phyloP scores from a whole-genome alignment of 2,888 invertebrate genomes.

The Tuta absoluta region DNA sequence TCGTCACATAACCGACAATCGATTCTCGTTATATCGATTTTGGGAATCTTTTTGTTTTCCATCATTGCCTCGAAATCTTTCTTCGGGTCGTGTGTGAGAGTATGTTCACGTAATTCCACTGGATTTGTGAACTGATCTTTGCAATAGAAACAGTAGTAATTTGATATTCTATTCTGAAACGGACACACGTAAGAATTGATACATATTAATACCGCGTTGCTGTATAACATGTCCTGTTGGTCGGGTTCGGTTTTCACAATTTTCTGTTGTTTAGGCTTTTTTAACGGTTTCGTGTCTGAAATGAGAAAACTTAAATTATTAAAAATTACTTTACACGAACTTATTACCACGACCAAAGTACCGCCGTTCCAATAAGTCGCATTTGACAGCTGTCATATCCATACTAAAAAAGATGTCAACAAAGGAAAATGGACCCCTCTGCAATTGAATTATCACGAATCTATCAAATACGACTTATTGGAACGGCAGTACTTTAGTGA shows the following conservation, averaged over 20 bases:
- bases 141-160: constrained; percentile 72
- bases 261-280: constrained; percentile 38
- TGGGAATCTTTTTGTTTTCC: constrained; percentile 66
- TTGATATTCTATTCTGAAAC: constrained; percentile 64
- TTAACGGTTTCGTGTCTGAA: constrained; percentile 37
- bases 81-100: constrained; percentile 60
- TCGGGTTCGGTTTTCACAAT: constrained; percentile 40
- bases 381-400: no score
- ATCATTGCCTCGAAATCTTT: constrained; percentile 56
- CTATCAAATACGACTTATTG: no score
- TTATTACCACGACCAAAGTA: no score
- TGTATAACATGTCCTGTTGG: constrained; percentile 58
- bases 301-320: constrained; percentile 18
- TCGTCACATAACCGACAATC: constrained; percentile 51
- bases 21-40: constrained; percentile 69
- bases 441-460: no score
- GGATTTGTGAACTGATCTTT: constrained; percentile 70
- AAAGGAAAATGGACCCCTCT: no score
- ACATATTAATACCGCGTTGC: constrained; percentile 60
- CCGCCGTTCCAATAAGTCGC: no score
- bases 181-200: constrained; percentile 68
- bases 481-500: no score
- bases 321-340: neutral
- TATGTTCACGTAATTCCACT: constrained; percentile 63
- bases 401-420: no score